Percentiles rank a stretch among this genome's conserved stretches.
These are phyloP conservation scores for Psittacula derbiana DNA, from an alignment of 2,797 vertebrate genomes.

Conservation along the genomic window DNA sequence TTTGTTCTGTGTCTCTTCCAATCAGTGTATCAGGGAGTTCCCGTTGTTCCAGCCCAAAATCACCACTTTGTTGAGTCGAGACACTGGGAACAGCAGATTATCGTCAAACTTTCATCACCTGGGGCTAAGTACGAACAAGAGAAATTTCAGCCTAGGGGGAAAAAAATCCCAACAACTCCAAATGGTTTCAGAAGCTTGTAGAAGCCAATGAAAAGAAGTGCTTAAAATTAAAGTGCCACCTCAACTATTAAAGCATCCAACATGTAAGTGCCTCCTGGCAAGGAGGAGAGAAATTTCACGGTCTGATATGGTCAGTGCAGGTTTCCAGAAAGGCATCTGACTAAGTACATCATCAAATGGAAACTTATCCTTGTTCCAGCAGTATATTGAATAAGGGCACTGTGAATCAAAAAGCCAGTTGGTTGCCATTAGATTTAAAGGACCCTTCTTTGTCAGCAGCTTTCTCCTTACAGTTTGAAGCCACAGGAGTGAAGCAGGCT, in stretches of 20 bases:
- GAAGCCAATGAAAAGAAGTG: slow-evolving; percentile 21
- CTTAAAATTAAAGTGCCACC: slow-evolving; percentile 15
- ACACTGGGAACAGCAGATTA: slow-evolving; percentile 15
- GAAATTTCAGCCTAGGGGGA: background rate
- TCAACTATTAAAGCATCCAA: slow-evolving; percentile 18
- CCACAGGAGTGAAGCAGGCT: background rate
- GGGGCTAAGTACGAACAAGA: background rate
- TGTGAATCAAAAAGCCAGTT: background rate
- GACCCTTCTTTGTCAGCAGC: background rate
- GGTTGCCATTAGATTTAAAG: background rate
- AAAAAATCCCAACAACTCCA: background rate
- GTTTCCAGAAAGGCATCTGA: background rate
- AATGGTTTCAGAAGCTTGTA: slow-evolving; percentile 5
- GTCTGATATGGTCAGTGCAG: slow-evolving; percentile 6
- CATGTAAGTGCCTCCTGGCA: background rate
- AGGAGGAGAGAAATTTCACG: background rate
- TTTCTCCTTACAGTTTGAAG: background rate
- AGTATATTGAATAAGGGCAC: background rate
- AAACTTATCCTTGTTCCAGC: background rate
- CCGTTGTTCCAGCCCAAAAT: slow-evolving; percentile 27
- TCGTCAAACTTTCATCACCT: background rate
- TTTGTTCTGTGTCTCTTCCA: background rate
- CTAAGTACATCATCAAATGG: background rate
- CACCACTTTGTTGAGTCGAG: background rate
- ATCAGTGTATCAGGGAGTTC: background rate